phyloP scores from a whole-genome alignment of 2,113 vertebrate species.

The Hydrochoerus hydrochaeris region DNA sequence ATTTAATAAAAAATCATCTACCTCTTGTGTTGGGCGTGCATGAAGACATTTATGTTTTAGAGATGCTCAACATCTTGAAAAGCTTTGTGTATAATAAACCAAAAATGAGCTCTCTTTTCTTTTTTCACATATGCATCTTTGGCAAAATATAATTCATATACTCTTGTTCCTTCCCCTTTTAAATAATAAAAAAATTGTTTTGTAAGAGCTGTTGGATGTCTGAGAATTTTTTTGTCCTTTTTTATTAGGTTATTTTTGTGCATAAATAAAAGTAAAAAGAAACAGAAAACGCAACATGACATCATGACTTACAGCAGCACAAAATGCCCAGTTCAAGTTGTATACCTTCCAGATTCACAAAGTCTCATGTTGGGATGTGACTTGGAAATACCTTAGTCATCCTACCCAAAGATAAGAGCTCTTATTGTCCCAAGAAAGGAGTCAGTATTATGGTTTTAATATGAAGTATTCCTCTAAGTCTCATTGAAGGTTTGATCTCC shows the following conservation, averaged over 20 bases:
- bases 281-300: conserved; percentile 43
- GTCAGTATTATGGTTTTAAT: neutral
- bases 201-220: conserved; percentile 60
- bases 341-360: neutral
- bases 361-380: neutral
- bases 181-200: conserved; percentile 73
- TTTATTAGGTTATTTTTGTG: conserved; percentile 58
- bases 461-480: neutral
- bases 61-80: conserved; percentile 54
- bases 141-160: conserved; percentile 66
- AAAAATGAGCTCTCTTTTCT: conserved; percentile 20
- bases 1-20: neutral
- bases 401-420: neutral
- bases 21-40: neutral
- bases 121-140: conserved; percentile 48
- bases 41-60: neutral
- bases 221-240: conserved; percentile 62
- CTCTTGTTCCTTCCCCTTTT: conserved; percentile 52
- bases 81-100: conserved; percentile 49
- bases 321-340: neutral
- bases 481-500: neutral
- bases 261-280: conserved; percentile 31
- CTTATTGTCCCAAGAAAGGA: neutral
- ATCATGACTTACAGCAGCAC: neutral
- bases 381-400: neutral